phyloP scores from a whole-genome alignment of 2,797 vertebrate species.

The Scyliorhinus canicula region DNA sequence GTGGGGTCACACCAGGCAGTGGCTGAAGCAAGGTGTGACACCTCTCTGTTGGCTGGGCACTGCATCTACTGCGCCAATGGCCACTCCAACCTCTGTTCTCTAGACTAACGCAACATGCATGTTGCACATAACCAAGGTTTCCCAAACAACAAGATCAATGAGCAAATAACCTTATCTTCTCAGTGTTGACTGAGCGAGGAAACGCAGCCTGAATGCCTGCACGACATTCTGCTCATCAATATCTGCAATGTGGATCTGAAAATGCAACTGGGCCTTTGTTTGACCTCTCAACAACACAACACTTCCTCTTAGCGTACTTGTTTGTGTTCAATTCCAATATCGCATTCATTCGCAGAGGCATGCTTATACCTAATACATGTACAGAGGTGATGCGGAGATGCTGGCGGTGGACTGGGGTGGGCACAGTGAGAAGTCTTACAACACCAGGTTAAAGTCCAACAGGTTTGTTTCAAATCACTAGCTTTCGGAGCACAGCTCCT shows the following conservation, averaged over 20 bases:
- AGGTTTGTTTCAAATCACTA: too few relatives aligned
- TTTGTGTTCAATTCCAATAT: neutral
- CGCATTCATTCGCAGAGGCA: neutral
- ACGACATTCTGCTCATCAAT: neutral
- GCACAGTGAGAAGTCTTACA: too few relatives aligned
- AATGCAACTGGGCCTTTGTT: neutral
- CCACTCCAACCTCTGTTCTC: too few relatives aligned
- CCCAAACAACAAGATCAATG: neutral
- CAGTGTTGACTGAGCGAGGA: neutral
- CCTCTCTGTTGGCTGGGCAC: neutral
- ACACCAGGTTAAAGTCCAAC: too few relatives aligned
- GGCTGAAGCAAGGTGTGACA: neutral
- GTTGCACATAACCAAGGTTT: neutral
- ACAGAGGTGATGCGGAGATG: too few relatives aligned
- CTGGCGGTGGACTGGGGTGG: too few relatives aligned
- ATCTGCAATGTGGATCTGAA: neutral
- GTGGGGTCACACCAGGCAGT: neutral
- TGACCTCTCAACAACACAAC: neutral
- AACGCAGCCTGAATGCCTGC: too few relatives aligned
- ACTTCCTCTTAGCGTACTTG: neutral
- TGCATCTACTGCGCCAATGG: fast-evolving
- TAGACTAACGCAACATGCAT: neutral
- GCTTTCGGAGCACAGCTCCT: too few relatives aligned
- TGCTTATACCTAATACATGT: neutral
- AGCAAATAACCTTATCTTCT: neutral